phyloP scores from a whole-genome alignment of 2,113 vertebrate species.

The Thunnus thynnus region DNA sequence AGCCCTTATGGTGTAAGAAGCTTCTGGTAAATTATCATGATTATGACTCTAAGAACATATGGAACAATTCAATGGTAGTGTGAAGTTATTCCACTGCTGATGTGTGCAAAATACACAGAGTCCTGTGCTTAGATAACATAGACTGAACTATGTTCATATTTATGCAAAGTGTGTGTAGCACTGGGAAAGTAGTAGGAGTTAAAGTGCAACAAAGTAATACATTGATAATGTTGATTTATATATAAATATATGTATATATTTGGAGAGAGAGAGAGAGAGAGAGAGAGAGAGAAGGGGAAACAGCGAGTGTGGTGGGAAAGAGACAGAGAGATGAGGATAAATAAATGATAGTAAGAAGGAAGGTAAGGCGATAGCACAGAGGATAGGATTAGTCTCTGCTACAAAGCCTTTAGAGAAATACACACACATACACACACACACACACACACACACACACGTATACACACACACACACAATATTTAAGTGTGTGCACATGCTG shows the following conservation, averaged over 20 bases:
- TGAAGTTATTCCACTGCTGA: too few relatives aligned
- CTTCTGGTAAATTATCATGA: too few relatives aligned
- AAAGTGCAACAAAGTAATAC: too few relatives aligned
- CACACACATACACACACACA: constrained; percentile 18
- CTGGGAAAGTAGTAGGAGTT: too few relatives aligned
- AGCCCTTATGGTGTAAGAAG: too few relatives aligned
- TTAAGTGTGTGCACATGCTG: neutral
- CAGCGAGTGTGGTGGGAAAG: constrained; percentile 2
- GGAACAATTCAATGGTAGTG: too few relatives aligned
- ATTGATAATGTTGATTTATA: too few relatives aligned
- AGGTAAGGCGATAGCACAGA: constrained; percentile 68
- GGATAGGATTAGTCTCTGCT: constrained; percentile 75
- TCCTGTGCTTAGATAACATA: too few relatives aligned
- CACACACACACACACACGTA: constrained; percentile 22
- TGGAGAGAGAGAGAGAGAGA: neutral
- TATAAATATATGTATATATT: neutral
- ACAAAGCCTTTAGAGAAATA: constrained; percentile 59
- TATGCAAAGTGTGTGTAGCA: too few relatives aligned
- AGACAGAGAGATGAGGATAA: constrained; percentile 61
- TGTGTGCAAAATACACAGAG: too few relatives aligned
- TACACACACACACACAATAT: constrained; percentile 26
- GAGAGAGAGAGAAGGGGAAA: neutral
- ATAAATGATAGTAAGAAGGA: constrained; percentile 69
- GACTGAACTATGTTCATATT: too few relatives aligned
- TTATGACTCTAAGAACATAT: too few relatives aligned